A percentile compares a stretch with the other conserved stretches of the same genome.
Evolutionary conservation across 2,113 vertebrate genomes (phyloP).

Genomic region (Apus apus): DNA sequence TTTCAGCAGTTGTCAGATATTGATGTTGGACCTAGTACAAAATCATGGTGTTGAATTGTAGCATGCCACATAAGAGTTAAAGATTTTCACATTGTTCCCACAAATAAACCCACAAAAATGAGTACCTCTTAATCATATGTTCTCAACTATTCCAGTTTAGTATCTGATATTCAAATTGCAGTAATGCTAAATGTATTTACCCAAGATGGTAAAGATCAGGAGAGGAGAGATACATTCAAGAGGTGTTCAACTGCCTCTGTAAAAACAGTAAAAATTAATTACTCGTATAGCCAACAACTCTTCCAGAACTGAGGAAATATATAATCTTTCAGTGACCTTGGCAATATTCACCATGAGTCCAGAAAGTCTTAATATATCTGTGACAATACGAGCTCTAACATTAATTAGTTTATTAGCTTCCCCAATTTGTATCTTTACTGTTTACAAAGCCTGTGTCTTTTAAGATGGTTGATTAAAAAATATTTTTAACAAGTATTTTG

Average conservation of each 20-base stretch:
- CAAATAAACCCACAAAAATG: neutral
- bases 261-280: neutral
- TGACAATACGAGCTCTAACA: neutral
- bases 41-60: neutral
- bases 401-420: conserved; percentile 25
- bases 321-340: neutral
- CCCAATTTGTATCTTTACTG: conserved; percentile 11
- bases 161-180: neutral
- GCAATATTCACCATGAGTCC: neutral
- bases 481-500: conserved; percentile 1
- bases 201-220: neutral
- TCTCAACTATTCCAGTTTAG: neutral
- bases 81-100: neutral
- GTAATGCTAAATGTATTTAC: neutral
- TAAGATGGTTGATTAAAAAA: conserved; percentile 9
- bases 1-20: neutral
- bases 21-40: neutral
- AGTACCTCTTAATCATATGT: neutral
- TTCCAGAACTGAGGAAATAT: neutral
- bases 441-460: conserved; percentile 6
- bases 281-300: neutral
- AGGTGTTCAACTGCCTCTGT: neutral
- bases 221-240: neutral
- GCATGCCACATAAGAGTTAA: neutral
- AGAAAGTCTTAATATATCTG: neutral